Base-by-base conservation (phyloP, 2,113 vertebrate species). In the Fregetta grallaria region DNA sequence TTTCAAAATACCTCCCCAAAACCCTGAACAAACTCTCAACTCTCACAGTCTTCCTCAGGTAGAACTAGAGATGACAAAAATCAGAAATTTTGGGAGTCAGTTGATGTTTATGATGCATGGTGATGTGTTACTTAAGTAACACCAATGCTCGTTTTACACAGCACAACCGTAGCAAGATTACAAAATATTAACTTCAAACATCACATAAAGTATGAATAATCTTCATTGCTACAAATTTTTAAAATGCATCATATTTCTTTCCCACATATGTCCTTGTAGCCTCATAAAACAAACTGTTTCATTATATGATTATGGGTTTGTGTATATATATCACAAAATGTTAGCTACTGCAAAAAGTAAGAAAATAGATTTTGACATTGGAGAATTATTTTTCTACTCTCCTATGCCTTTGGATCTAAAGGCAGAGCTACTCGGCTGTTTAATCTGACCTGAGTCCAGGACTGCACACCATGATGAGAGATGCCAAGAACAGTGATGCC, bases 381-480 rank as follows among this genome's bases (percentile, higher is more conserved):
- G 97, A 97, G 97, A 98, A 97, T 98, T 97, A 96, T 97, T 97
- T 94, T 78, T 77, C 93, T 97, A 42, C 95, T 98, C 96, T 96
- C 96, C 95, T 91, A 92, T 94, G 97, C 94, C 94, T 98, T 96
- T 98, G 97, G 96, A 98, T 97, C 81, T 95, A 76, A 93, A 96
- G 92, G 95, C 95, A 97, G 92, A 96, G 93, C 94, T 94, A 52
- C 85, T 97, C 91, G 91, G 96, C 97, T 98, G 97, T 97, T 98
- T 96, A 96, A 90, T 96, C 97, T 98, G 98, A 97, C 97, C 91
- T 10, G 56, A 90, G 53, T 97, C 97, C 97, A 98, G 95, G 74
- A 7, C 20, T 80, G 75, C 76, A 63, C 63, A 93, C 81, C 68
- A 15, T 34, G 72, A 79, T 32, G 74, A 94, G 95, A 94, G 96